Conservation (phyloP, 2,797 vertebrate species). For the Danio aesculapii region DNA sequence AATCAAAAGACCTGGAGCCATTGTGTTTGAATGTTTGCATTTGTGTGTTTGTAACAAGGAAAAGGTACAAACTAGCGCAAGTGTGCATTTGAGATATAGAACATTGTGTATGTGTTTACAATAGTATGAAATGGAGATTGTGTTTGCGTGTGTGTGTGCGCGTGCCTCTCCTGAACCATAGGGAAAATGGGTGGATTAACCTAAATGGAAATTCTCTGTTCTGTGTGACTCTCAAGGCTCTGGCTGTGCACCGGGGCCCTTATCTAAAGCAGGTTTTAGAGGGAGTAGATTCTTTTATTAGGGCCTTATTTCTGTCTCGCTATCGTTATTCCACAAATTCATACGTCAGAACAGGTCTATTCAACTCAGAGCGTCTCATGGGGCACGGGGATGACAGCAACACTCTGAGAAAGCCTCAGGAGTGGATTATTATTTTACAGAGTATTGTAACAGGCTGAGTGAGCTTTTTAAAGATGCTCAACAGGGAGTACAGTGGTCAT, state of each 20-base stretch:
- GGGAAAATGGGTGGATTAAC: constrained; percentile 48
- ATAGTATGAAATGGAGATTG: constrained; percentile 10
- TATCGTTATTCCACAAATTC: constrained; percentile 41
- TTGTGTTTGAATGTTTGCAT: constrained; percentile 57
- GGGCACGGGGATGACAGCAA: constrained; percentile 50
- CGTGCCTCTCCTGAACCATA: constrained; percentile 29
- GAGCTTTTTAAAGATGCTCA: constrained; percentile 45
- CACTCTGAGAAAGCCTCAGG: constrained; percentile 53
- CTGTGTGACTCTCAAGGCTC: constrained; percentile 33
- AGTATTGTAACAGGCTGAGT: constrained; percentile 46
- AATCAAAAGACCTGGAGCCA: background rate
- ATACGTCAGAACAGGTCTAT: constrained; percentile 45
- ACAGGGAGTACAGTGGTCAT: constrained; percentile 46
- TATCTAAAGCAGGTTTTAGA: constrained; percentile 59
- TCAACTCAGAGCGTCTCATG: constrained; percentile 46
- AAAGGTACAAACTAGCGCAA: background rate
- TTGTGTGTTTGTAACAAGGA: constrained; percentile 47
- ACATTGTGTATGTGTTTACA: constrained; percentile 24
- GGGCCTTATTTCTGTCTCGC: constrained; percentile 50
- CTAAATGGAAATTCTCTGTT: constrained; percentile 61
- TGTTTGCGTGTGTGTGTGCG: constrained; percentile 54
- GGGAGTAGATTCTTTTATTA: constrained; percentile 57
- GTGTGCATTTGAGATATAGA: background rate
- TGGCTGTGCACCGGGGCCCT: constrained; percentile 38
- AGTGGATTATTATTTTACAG: constrained; percentile 57